phyloP scores from a whole-genome alignment of 2,888 invertebrate genomes.

The Morpho helenor region DNA sequence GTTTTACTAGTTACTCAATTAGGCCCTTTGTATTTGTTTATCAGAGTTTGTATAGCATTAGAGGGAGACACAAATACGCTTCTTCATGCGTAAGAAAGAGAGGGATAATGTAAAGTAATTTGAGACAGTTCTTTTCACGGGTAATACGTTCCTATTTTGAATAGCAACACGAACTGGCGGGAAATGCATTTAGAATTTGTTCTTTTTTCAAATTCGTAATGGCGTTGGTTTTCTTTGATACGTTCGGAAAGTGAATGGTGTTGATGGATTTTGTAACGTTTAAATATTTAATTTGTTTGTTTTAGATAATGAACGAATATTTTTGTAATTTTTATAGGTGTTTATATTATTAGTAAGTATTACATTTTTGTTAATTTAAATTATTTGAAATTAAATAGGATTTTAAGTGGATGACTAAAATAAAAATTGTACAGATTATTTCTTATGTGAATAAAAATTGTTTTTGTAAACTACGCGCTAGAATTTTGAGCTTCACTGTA shows the following conservation, averaged over 20 bases:
- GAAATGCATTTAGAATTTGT: slow-evolving; percentile 69
- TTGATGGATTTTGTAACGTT: slow-evolving; percentile 30
- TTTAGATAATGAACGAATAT: not conserved
- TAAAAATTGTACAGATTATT: too few relatives aligned
- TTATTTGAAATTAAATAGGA: too few relatives aligned
- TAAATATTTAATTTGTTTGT: slow-evolving; percentile 4
- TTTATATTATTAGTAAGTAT: too few relatives aligned
- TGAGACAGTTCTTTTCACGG: slow-evolving; percentile 79
- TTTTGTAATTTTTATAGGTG: too few relatives aligned
- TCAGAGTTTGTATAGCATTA: slow-evolving; percentile 73
- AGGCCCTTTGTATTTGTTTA: slow-evolving; percentile 80
- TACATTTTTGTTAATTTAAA: too few relatives aligned
- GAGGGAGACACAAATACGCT: slow-evolving; percentile 44
- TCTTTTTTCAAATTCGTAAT: slow-evolving; percentile 69
- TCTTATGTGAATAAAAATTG: too few relatives aligned
- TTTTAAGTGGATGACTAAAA: too few relatives aligned
- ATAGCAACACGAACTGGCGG: slow-evolving; percentile 74
- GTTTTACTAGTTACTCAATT: slow-evolving; percentile 80
- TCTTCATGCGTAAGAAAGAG: slow-evolving; percentile 36
- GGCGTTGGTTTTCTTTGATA: slow-evolving; percentile 69
- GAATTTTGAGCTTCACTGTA: too few relatives aligned
- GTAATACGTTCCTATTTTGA: slow-evolving; percentile 78
- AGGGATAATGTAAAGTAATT: slow-evolving; percentile 64
- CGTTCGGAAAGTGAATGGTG: slow-evolving; percentile 47
- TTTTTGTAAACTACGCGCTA: too few relatives aligned